A percentile compares a stretch with the other conserved stretches of the same genome.
Evolutionary conservation across 1,140 invertebrate genomes (phyloP).

Genomic region (Cepaea nemoralis): DNA sequence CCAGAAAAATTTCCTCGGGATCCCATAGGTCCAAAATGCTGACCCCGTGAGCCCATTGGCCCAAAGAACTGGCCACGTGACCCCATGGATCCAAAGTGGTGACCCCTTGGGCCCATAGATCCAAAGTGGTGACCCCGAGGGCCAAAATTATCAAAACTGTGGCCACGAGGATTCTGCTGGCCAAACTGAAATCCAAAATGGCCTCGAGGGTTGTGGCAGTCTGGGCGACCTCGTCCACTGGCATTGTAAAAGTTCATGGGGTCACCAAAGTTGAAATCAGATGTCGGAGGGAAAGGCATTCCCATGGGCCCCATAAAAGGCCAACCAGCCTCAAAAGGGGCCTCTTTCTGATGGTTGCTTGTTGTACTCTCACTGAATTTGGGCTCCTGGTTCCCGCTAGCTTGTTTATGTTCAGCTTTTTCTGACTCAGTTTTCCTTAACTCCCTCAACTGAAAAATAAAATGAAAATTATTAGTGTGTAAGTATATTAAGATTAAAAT

Average conservation of each 20-base stretch:
- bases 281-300: not conserved
- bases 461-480: too few species aligned
- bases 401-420: not conserved
- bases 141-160: not conserved
- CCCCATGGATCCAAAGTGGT: not conserved
- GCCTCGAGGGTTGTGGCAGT: not conserved
- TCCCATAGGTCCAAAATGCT: not conserved
- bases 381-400: not conserved
- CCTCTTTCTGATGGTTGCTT: constrained; percentile 6
- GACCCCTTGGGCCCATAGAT: not conserved
- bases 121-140: not conserved
- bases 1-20: not conserved
- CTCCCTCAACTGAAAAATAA: constrained; percentile 13
- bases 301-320: not conserved
- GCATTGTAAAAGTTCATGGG: not conserved
- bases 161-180: not conserved
- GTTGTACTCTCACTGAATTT: not conserved
- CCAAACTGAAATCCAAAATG: not conserved
- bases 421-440: not conserved
- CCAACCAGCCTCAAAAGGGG: not conserved
- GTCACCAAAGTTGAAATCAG: not conserved
- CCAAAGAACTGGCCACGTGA: not conserved
- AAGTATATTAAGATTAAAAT: too few species aligned
- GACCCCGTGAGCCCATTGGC: not conserved
- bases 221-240: not conserved